Evolutionary conservation across 2,797 vertebrate species (phyloP).

Genomic region (Petrocephalus sullivani): DNA sequence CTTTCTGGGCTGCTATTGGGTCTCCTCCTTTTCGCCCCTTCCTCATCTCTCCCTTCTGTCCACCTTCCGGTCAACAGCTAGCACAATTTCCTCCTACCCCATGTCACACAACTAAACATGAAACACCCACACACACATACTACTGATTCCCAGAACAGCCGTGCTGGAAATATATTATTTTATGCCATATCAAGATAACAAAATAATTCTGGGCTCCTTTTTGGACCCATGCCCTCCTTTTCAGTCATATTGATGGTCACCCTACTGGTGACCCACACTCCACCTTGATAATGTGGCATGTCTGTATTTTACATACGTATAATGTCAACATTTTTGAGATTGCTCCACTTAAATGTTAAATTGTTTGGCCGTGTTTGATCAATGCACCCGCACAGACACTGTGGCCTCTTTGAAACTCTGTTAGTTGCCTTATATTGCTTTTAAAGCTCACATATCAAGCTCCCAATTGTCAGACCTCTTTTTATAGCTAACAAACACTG

Average conservation of each 20-base stretch:
- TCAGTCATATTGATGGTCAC: not conserved
- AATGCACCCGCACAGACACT: not conserved
- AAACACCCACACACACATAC: not conserved
- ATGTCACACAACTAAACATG: not conserved
- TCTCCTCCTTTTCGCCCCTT: not conserved
- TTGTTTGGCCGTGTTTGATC: not conserved
- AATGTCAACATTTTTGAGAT: not conserved
- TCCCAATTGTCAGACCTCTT: not conserved
- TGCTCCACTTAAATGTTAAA: not conserved
- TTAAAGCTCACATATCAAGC: not conserved
- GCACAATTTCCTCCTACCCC: not conserved
- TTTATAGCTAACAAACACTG: not conserved
- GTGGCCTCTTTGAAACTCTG: not conserved
- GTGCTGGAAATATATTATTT: not conserved
- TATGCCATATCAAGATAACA: not conserved
- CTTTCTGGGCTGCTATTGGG: not conserved
- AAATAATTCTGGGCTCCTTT: not conserved
- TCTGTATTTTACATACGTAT: not conserved
- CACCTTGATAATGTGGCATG: not conserved
- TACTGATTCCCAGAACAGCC: not conserved
- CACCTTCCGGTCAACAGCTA: not conserved
- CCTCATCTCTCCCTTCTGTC: not conserved
- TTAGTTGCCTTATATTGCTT: not conserved
- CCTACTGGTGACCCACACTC: not conserved
- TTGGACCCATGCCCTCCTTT: not conserved